Evolutionary conservation across 2,888 invertebrate genomes (phyloP).

Genomic region (Meiosimyza platycephala): DNA sequence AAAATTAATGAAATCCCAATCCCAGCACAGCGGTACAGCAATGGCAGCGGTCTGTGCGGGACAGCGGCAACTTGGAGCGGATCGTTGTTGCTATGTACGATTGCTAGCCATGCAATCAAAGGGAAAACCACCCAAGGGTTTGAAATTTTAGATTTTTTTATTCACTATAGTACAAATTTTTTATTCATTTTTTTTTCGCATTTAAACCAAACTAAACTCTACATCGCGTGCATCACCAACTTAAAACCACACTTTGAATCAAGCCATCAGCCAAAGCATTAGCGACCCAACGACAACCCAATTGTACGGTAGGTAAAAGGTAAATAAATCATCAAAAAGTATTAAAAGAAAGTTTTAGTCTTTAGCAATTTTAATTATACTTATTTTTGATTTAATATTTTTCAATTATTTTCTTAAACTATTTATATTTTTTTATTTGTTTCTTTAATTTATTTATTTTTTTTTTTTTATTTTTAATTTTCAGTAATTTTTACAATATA

Average conservation of each 20-base stretch:
- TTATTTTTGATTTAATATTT: too few species aligned
- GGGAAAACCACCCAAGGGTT: conserved; percentile 56
- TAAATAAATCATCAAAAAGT: too few species aligned
- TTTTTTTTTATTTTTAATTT: not conserved
- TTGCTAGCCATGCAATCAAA: conserved; percentile 32
- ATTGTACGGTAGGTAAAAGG: too few species aligned
- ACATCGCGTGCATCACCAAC: too few species aligned
- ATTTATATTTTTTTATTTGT: too few species aligned
- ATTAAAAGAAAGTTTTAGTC: not conserved
- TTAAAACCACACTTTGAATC: too few species aligned
- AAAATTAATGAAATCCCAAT: not conserved
- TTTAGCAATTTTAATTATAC: too few species aligned
- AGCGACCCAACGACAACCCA: not conserved
- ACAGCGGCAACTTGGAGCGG: not conserved
- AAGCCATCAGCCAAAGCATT: not conserved
- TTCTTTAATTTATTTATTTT: not conserved
- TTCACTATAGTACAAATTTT: not conserved
- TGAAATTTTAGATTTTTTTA: conserved; percentile 58
- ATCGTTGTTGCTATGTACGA: not conserved
- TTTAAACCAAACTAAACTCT: not conserved
- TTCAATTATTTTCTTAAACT: too few species aligned
- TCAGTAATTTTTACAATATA: not conserved
- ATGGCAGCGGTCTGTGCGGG: not conserved
- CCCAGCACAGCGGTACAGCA: not conserved
- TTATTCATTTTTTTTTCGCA: too few species aligned